phyloP scores from a whole-genome alignment of 2,888 invertebrate genomes.

The Zygogramma bicolorata region DNA sequence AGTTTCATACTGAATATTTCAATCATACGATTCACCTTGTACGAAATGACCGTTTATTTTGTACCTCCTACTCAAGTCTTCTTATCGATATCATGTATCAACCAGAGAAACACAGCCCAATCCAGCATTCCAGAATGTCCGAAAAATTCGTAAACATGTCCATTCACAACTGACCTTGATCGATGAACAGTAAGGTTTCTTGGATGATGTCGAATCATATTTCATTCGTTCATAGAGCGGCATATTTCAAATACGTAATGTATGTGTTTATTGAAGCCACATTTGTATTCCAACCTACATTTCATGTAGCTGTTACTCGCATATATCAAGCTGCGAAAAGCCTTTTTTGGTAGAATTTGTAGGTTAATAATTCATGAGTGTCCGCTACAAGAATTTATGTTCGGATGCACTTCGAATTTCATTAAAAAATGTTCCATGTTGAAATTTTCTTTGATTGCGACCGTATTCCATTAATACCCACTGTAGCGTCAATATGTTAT shows the following conservation, averaged over 20 bases:
- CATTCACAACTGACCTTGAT: neutral
- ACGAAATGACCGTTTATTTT: neutral
- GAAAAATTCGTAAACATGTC: neutral
- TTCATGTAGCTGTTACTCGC: neutral
- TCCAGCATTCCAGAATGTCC: neutral
- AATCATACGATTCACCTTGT: no score
- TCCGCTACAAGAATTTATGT: neutral
- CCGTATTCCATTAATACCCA: neutral
- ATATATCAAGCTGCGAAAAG: neutral
- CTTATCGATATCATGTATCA: neutral
- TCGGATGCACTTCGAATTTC: neutral
- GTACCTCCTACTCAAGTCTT: neutral
- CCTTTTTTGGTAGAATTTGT: neutral
- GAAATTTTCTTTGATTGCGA: neutral
- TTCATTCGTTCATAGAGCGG: constrained; percentile 14
- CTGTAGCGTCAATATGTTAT: neutral
- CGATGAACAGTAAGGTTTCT: neutral
- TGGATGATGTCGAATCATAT: neutral
- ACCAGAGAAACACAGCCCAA: neutral
- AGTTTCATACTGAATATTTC: no score
- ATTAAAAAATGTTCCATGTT: neutral
- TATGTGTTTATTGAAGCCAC: constrained; percentile 12
- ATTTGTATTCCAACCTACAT: constrained; percentile 4
- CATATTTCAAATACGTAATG: neutral
- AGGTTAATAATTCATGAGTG: neutral